Base-by-base conservation (phyloP, 2,113 vertebrate genomes). In the Cathartes aura region DNA sequence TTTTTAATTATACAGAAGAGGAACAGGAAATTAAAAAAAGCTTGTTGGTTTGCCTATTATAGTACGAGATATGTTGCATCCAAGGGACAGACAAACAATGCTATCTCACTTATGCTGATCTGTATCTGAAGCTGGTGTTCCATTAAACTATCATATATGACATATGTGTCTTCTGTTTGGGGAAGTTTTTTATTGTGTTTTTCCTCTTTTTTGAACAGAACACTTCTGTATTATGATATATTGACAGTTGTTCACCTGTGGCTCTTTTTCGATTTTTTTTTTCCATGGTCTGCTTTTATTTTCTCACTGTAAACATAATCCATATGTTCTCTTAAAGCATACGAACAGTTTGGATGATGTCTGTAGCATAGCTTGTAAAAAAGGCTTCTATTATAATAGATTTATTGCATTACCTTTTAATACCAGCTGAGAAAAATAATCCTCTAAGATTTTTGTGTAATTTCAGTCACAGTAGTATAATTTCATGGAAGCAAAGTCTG, bases 11-110 rank as follows among this genome's bases (percentile, higher is more conserved):
- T n/a, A 30, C 53, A 58, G 48, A 81, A 55, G 76, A 93, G 50
- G 63, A 92, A 88, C 89, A 97, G 95, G 97, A 98, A 97, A 97
- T 97, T 86, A 95, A 82, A 23, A 87, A 84, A 82, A 79, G 70
- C 81, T 89, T 78, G 21, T 85, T 94, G 43, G 19, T 60, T 92
- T 47, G 34, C 48, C 91, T 93, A 15, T 83, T 92, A 83, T 1
- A 2, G 38, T 71, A 81, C 70, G 7, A 86, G 59, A 84, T 82
- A 79, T 8, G 23, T 89, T 2, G 4, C n/a, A 75, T 91, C 95
- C 59, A 62, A 93, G 71, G 70, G 58, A 94, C 73, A 91, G 20
- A 43, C 86, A 89, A 95, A 70, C 47, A 56, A 38, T 45, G 22
- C 26, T 78, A n/a, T 90, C 16, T 9, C 58, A 32, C 27, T 91